A percentile compares a stretch with the other conserved stretches of the same genome.
phyloP scores from a whole-genome alignment of 1,140 invertebrate genomes.

The Zaprionus capensis region DNA sequence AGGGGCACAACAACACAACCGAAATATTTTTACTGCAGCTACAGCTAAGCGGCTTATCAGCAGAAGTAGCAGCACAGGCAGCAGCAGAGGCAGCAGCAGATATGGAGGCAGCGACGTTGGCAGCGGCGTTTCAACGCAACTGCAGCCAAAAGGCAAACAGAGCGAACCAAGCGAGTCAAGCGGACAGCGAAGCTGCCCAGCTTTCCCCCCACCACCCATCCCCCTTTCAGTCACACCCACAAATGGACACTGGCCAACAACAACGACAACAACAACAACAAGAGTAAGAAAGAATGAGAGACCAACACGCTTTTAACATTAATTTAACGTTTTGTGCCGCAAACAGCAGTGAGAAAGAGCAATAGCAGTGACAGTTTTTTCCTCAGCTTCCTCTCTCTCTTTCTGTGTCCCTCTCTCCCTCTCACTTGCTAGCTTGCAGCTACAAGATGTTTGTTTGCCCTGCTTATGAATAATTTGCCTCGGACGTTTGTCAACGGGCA shows the following conservation, averaged over 20 bases:
- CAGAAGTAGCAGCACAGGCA: background rate
- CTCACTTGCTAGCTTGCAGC: conserved; percentile 6
- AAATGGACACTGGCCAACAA: conserved; percentile 8
- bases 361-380: conserved; percentile 15
- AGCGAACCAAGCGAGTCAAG: conserved; percentile 12
- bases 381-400: background rate
- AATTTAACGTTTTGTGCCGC: conserved; percentile 53
- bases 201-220: background rate
- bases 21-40: conserved; percentile 48
- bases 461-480: conserved; percentile 65
- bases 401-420: background rate
- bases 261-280: background rate
- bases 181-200: background rate
- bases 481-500: conserved; percentile 41
- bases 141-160: conserved; percentile 49
- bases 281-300: background rate
- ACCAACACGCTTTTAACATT: conserved; percentile 55
- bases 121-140: conserved; percentile 28
- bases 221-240: background rate
- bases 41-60: conserved; percentile 54
- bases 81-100: conserved; percentile 9
- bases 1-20: conserved; percentile 27
- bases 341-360: conserved; percentile 9
- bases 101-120: conserved; percentile 1
- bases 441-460: conserved; percentile 56